Evolutionary conservation across 2,888 invertebrate genomes (phyloP).

Genomic region (Panorpa germanica): DNA sequence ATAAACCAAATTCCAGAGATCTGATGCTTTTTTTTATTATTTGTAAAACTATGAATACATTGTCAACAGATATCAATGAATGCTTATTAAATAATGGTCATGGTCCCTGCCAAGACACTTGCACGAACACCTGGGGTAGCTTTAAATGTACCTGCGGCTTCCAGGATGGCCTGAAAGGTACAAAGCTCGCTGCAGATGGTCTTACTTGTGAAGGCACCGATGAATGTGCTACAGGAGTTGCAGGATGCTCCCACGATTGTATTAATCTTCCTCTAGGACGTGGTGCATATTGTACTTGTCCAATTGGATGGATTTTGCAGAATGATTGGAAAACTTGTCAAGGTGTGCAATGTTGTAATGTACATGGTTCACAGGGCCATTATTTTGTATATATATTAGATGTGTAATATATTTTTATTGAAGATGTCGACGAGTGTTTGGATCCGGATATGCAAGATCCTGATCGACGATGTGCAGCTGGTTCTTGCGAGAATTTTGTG

Average conservation of each 20-base stretch:
- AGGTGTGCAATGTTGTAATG: too few relatives aligned
- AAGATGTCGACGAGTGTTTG: too few relatives aligned
- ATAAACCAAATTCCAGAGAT: too few relatives aligned
- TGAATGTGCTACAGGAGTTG: conserved; percentile 13
- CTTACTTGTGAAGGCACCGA: conserved; percentile 24
- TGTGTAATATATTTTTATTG: too few relatives aligned
- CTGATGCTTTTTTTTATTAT: too few relatives aligned
- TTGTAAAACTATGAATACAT: conserved; percentile 9
- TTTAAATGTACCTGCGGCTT: conserved; percentile 36
- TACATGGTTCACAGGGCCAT: too few relatives aligned
- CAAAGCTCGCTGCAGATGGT: conserved; percentile 29
- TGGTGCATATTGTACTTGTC: conserved; percentile 21
- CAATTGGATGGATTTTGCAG: conserved; percentile 19
- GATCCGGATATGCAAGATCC: too few relatives aligned
- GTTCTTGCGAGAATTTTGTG: too few relatives aligned
- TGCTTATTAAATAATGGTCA: conserved; percentile 33
- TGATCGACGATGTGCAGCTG: too few relatives aligned
- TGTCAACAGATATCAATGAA: conserved; percentile 30
- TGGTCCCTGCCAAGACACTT: conserved; percentile 38
- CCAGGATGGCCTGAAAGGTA: conserved; percentile 29
- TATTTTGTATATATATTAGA: too few relatives aligned
- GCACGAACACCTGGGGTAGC: conserved; percentile 32
- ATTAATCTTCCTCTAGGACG: conserved; percentile 14
- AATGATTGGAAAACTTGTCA: conserved; percentile 21
- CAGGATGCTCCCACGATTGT: conserved; percentile 14